Evolutionary conservation across 2,888 invertebrate species (phyloP).

Genomic region (Oasisia sp.): DNA sequence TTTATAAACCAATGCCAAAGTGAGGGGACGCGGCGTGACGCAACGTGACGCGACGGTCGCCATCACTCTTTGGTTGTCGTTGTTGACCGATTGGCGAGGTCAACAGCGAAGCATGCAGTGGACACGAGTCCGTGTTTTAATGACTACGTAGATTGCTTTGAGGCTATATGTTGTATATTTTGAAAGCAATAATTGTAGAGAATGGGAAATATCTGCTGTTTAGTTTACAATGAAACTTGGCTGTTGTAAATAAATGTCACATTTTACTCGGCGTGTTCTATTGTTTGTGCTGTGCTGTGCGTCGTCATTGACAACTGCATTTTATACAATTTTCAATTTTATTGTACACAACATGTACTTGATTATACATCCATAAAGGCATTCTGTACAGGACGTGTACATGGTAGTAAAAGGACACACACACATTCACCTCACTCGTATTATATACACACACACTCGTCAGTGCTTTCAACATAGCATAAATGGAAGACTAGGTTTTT

Average conservation of each 20-base stretch:
- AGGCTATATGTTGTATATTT: slow-evolving; percentile 33
- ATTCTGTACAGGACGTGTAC: too few relatives aligned
- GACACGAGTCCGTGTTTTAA: not conserved
- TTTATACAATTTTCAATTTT: not conserved
- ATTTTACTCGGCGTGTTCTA: not conserved
- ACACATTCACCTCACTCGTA: not conserved
- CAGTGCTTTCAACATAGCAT: not conserved
- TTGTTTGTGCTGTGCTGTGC: not conserved
- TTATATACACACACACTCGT: not conserved
- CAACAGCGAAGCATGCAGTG: not conserved
- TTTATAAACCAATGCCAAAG: slow-evolving; percentile 6
- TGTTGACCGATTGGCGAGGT: not conserved
- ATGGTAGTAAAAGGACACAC: too few relatives aligned
- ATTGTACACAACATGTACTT: not conserved
- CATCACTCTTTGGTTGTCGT: not conserved
- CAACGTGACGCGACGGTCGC: not conserved
- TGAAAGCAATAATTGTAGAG: slow-evolving; percentile 35
- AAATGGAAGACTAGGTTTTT: not conserved
- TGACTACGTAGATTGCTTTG: slow-evolving; percentile 13
- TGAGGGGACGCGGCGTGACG: not conserved
- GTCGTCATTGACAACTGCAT: not conserved
- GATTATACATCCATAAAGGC: too few relatives aligned
- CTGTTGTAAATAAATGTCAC: slow-evolving; percentile 30
- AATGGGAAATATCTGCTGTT: slow-evolving; percentile 38
- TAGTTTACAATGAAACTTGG: slow-evolving; percentile 34